Evolutionary conservation across 2,113 vertebrate species (phyloP), one percentile per base, ranked within the genome.

Genomic region (Oophaga pumilio): DNA sequence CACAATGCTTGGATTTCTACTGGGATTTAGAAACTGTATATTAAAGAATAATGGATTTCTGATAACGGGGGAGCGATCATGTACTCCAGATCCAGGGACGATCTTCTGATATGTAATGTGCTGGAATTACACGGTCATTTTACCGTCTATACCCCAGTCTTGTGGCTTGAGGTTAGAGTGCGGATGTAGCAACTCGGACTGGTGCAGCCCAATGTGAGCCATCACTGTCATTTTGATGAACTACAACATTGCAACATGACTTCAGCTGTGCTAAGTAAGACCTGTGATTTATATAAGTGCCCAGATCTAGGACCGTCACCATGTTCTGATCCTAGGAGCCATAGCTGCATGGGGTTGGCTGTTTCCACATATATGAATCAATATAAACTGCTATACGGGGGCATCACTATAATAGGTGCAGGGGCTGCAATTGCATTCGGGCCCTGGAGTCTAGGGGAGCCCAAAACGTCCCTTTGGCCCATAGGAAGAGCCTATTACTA

Each of bases 1-100:
- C 20, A 82, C 9, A 82, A 66, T 82, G 64, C 14, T 53, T 53
- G 15, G 53, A 68, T 83, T 83, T 83, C 62, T 69, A 26, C 14
- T 26, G 81, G 24, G 62, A 83, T 83, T 64, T 68, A 24, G 13
- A 24, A 49, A 28, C 7, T 6, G 14, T 6, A 26, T 15, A 78
- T 15, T 26, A 78, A 57, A 15, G 59, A 50, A 8, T 62, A 22
- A 50, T 26, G 43, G 60, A 8, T 14, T 12, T 66, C 10, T 4
- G n/a, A 81, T 33, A 28, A 50, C 12, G n/a, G 22, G 7, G 43
- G 59, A 8, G n/a, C 53, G 28, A 20, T 78, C n/a, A 28, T 53
- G 18, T 26, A 24, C 13, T 15, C 2, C 14, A 17, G 14, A 33
- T 49, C 7, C 20, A 43, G 33, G 33, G 33, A 43, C 33, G 33